phyloP scores from a whole-genome alignment of 2,888 invertebrate genomes.

The Agonum fuliginosum region DNA sequence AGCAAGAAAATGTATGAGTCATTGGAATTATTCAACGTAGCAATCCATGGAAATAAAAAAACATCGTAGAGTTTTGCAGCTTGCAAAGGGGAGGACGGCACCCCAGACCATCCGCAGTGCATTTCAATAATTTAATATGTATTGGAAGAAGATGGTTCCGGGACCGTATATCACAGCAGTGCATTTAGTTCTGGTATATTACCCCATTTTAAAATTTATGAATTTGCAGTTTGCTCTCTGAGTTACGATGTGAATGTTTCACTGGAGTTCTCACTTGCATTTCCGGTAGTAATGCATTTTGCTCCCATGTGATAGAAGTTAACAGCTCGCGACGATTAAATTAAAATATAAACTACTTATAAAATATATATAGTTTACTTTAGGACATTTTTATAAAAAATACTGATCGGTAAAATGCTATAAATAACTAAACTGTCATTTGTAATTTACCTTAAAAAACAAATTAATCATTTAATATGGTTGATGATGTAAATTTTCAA shows the following conservation, averaged over 20 bases:
- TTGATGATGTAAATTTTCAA: too few species aligned
- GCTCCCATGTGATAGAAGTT: too few species aligned
- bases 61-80: conserved; percentile 1
- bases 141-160: conserved; percentile 50
- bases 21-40: conserved; percentile 26
- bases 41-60: conserved; percentile 23
- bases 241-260: neutral
- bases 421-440: too few species aligned
- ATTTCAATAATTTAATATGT: conserved; percentile 58
- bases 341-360: too few species aligned
- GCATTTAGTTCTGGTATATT: conserved; percentile 52
- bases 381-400: too few species aligned
- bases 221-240: conserved; percentile 16
- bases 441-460: too few species aligned
- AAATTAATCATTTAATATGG: too few species aligned
- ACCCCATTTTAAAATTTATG: conserved; percentile 50
- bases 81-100: neutral
- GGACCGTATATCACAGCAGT: conserved; percentile 52
- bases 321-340: too few species aligned
- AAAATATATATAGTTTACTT: neutral
- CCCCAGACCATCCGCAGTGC: too few species aligned
- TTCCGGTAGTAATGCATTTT: too few species aligned
- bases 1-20: conserved; percentile 18
- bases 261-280: neutral
- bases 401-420: too few species aligned